Evolutionary conservation across 1,140 invertebrate genomes (phyloP).

Genomic region (Himalopsyche phryganea): DNA sequence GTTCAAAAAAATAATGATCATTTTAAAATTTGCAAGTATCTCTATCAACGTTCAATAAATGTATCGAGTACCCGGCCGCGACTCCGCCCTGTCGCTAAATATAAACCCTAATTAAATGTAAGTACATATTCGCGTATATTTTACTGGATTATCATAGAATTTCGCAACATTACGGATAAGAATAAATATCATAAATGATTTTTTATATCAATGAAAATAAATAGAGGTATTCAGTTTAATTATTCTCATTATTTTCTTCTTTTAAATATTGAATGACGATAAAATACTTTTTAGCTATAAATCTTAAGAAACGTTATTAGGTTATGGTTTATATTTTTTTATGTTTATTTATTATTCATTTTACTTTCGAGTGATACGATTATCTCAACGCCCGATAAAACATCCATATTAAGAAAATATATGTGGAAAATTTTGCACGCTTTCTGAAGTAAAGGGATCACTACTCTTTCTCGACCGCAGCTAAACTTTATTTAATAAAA

Average conservation of each 20-base stretch:
- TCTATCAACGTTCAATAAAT: slow-evolving; percentile 29
- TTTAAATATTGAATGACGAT: slow-evolving; percentile 21
- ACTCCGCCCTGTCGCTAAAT: slow-evolving; percentile 5
- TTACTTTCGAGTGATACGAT: slow-evolving; percentile 31
- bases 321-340: not conserved
- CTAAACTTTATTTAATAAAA: slow-evolving; percentile 4
- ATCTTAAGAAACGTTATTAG: slow-evolving; percentile 26
- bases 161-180: slow-evolving; percentile 17
- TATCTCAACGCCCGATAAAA: slow-evolving; percentile 34
- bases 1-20: slow-evolving; percentile 29
- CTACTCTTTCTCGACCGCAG: slow-evolving; percentile 27
- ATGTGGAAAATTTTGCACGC: slow-evolving; percentile 32
- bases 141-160: slow-evolving; percentile 25
- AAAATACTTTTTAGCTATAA: slow-evolving; percentile 24
- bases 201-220: slow-evolving; percentile 27
- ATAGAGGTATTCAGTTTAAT: slow-evolving; percentile 36
- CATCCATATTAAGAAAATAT: slow-evolving; percentile 34
- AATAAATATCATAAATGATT: slow-evolving; percentile 26
- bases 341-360: no score
- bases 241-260: slow-evolving; percentile 25
- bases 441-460: slow-evolving; percentile 29
- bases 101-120: slow-evolving; percentile 15
- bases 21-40: slow-evolving; percentile 27
- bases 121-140: slow-evolving; percentile 28
- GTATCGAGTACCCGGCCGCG: slow-evolving; percentile 7